phyloP scores from a whole-genome alignment of 23 tunicate genomes.

The Phallusia fumigata region DNA sequence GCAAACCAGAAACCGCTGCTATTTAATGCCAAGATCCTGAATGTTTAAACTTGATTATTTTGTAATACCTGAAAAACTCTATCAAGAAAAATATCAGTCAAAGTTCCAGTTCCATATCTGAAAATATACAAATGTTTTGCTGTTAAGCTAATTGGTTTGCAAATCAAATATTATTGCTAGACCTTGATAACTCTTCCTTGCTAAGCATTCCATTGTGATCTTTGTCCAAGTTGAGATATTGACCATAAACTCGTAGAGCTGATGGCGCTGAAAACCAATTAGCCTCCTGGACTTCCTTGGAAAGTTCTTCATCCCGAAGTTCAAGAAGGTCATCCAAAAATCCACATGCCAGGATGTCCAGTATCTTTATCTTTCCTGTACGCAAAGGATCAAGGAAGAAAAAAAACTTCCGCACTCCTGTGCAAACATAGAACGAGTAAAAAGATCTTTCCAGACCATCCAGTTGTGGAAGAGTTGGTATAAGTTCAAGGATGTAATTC shows the following conservation, averaged over 20 bases:
- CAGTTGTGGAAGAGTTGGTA: conserved; percentile 97
- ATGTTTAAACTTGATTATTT: no score
- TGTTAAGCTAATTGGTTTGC: background rate
- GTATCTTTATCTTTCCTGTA: conserved; percentile 92
- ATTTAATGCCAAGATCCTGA: no score
- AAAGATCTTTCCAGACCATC: conserved; percentile 97
- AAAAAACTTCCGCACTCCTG: conserved; percentile 98
- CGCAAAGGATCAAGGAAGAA: conserved; percentile 97
- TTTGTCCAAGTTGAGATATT: conserved; percentile 88
- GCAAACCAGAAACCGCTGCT: no score
- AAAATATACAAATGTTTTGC: background rate
- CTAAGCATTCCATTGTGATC: conserved; percentile 99
- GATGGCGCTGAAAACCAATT: conserved; percentile 99
- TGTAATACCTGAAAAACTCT: conserved; percentile 74
- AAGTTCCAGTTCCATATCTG: conserved; percentile 92
- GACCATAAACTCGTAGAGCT: conserved; percentile 96
- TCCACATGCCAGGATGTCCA: conserved; percentile 96
- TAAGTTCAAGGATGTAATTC: conserved; percentile 95
- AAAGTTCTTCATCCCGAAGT: conserved; percentile 96
- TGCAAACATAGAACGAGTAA: conserved; percentile 98
- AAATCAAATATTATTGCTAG: background rate
- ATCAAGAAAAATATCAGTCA: conserved; percentile 83
- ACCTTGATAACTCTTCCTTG: conserved; percentile 85
- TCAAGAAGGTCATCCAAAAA: conserved; percentile 97
- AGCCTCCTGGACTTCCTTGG: conserved; percentile 94